Conservation (phyloP, 2,888 invertebrate species). For the Silvanus unidentatus region DNA sequence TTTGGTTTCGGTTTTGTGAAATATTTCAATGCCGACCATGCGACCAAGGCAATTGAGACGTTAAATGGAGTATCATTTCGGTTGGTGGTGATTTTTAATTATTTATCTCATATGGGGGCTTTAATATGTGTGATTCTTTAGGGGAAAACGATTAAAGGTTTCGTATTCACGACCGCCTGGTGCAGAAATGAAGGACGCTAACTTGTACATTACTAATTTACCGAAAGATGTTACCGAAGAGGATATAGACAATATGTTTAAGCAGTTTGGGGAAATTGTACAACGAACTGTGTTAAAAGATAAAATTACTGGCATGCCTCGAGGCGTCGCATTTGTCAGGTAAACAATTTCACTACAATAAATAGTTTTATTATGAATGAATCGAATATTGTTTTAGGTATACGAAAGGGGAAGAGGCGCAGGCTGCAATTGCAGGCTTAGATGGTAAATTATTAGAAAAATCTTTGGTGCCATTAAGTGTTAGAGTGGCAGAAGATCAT, state of each 20-base stretch:
- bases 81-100: constrained; percentile 18
- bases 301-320: constrained; percentile 78
- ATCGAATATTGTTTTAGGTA: constrained; percentile 52
- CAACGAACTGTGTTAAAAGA: constrained; percentile 88
- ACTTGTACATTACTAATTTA: constrained; percentile 88
- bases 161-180: constrained; percentile 89
- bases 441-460: constrained; percentile 83
- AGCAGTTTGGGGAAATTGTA: constrained; percentile 83
- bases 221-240: constrained; percentile 80
- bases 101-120: neutral
- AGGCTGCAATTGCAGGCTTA: constrained; percentile 78
- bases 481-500: constrained; percentile 75
- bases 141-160: constrained; percentile 90
- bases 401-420: constrained; percentile 83
- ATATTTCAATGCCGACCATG: constrained; percentile 79
- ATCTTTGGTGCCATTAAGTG: constrained; percentile 74
- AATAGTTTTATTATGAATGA: too few relatives aligned
- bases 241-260: constrained; percentile 78
- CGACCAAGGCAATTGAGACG: constrained; percentile 76
- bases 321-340: constrained; percentile 92
- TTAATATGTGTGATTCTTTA: constrained; percentile 39
- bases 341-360: too few relatives aligned
- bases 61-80: constrained; percentile 63
- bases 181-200: constrained; percentile 89
- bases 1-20: constrained; percentile 96